These are phyloP conservation scores for Catalaphyllia jardinei DNA, from an alignment of 64 coral and sea anemone genomes.

Conservation along the genomic window DNA sequence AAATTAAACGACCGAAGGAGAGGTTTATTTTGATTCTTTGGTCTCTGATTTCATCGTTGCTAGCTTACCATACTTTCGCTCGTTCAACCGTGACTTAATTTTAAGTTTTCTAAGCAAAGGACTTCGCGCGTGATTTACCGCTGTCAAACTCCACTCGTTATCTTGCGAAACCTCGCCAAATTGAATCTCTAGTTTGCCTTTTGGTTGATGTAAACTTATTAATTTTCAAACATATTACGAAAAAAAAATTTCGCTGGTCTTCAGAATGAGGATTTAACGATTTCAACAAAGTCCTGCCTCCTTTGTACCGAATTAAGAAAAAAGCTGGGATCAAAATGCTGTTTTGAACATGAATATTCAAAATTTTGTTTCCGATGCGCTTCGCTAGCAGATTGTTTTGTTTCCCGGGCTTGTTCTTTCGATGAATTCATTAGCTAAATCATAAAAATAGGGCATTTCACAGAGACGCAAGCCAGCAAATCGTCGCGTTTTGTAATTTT, in stretches of 20 bases:
- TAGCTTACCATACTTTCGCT: not conserved
- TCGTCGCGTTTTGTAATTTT: conserved; percentile 6
- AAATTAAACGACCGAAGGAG: not conserved
- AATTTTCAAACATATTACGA: conserved; percentile 17
- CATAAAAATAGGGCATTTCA: conserved; percentile 17
- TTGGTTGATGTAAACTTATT: conserved; percentile 40
- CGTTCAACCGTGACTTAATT: not conserved
- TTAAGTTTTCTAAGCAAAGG: not conserved
- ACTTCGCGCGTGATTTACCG: not conserved
- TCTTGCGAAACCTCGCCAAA: conserved; percentile 4
- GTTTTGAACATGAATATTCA: conserved; percentile 68
- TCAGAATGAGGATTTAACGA: not conserved
- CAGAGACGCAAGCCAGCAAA: not conserved
- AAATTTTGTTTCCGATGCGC: conserved; percentile 23
- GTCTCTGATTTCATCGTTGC: conserved; percentile 12
- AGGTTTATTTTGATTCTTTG: not conserved
- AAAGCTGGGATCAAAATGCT: conserved; percentile 8
- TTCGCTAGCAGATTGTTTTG: conserved; percentile 8
- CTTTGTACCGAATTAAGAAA: conserved; percentile 24
- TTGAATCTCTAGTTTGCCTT: conserved; percentile 51
- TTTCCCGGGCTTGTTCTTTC: conserved; percentile 4
- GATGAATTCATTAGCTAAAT: conserved; percentile 22
- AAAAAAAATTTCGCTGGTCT: not conserved
- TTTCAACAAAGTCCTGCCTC: conserved; percentile 22
- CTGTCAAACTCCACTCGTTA: conserved; percentile 41